A percentile compares a stretch with the other conserved stretches of the same genome.
Evolutionary conservation across 92 coral and sea anemone genomes (phyloP).

Genomic region (Epizoanthus fatuus): DNA sequence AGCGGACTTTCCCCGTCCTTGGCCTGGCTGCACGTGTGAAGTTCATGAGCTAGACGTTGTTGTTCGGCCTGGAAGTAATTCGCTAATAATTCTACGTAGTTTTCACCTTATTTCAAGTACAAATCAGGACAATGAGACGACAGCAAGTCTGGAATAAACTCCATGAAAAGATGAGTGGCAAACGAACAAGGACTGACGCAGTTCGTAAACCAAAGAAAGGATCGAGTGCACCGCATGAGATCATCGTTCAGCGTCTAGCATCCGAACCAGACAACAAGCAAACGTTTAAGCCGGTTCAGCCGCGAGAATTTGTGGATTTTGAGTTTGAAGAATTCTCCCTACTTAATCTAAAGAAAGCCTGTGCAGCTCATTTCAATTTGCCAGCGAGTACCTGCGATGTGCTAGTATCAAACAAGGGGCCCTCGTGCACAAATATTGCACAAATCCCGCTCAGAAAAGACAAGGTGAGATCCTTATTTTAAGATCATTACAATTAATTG

Average conservation of each 20-base stretch:
- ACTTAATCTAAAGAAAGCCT: slow-evolving; percentile 49
- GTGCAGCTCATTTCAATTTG: slow-evolving; percentile 48
- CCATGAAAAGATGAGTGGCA: too few relatives aligned
- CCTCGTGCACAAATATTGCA: slow-evolving; percentile 38
- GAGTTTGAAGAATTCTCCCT: slow-evolving; percentile 47
- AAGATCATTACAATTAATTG: too few relatives aligned
- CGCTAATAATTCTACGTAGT: too few relatives aligned
- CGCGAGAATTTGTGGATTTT: slow-evolving; percentile 59
- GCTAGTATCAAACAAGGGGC: slow-evolving; percentile 49
- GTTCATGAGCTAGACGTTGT: too few relatives aligned
- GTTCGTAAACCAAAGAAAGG: slow-evolving; percentile 3
- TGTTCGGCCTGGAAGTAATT: too few relatives aligned
- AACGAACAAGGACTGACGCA: too few relatives aligned
- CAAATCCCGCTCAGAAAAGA: slow-evolving; percentile 64
- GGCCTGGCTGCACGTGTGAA: too few relatives aligned
- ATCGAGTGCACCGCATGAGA: slow-evolving; percentile 33
- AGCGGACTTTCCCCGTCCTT: too few relatives aligned
- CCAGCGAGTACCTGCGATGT: slow-evolving; percentile 50
- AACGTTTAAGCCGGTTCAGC: slow-evolving; percentile 57
- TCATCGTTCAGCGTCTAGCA: slow-evolving; percentile 53
- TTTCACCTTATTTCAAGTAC: too few relatives aligned
- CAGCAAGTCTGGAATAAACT: too few relatives aligned
- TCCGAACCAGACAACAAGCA: slow-evolving; percentile 57
- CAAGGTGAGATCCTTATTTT: slow-evolving; percentile 39
- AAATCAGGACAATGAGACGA: too few relatives aligned